These are phyloP conservation scores for Dufourea novaeangliae DNA, from an alignment of 1,140 invertebrate genomes.

Conservation along the genomic window DNA sequence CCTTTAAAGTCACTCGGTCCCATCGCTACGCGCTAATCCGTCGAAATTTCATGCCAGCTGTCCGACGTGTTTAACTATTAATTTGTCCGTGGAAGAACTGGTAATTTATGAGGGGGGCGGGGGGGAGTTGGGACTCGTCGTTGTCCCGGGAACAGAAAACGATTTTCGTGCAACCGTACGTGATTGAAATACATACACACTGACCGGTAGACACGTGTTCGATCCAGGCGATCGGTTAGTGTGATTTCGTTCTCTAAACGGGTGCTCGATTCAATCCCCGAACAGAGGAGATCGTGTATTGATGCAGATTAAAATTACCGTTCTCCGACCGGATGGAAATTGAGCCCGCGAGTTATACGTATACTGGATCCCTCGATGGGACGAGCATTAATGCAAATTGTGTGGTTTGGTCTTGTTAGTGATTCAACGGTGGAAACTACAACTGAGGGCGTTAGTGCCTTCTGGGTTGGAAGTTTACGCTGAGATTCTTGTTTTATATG, in stretches of 20 bases:
- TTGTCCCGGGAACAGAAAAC: no score
- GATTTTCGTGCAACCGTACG: not conserved
- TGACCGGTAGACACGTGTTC: not conserved
- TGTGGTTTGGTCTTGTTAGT: no score
- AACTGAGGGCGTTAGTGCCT: no score
- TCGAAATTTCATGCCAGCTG: not conserved
- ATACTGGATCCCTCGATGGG: not conserved
- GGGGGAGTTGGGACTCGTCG: no score
- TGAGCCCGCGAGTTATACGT: not conserved
- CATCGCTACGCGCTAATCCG: constrained; percentile 1
- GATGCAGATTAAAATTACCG: not conserved
- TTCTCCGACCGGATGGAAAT: not conserved
- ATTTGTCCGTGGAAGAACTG: not conserved
- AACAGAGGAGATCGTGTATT: not conserved
- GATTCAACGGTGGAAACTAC: no score
- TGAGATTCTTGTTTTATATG: no score
- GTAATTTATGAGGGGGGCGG: not conserved
- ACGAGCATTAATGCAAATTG: not conserved
- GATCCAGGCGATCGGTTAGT: no score
- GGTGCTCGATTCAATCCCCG: not conserved
- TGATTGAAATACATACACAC: not conserved
- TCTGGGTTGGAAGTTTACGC: no score
- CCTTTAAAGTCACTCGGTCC: no score
- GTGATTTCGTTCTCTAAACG: not conserved
- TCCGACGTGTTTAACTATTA: not conserved